Evolutionary conservation across 1,140 invertebrate species (phyloP), one percentile per base, ranked within the genome.

Genomic region (Hycleus cichorii): DNA sequence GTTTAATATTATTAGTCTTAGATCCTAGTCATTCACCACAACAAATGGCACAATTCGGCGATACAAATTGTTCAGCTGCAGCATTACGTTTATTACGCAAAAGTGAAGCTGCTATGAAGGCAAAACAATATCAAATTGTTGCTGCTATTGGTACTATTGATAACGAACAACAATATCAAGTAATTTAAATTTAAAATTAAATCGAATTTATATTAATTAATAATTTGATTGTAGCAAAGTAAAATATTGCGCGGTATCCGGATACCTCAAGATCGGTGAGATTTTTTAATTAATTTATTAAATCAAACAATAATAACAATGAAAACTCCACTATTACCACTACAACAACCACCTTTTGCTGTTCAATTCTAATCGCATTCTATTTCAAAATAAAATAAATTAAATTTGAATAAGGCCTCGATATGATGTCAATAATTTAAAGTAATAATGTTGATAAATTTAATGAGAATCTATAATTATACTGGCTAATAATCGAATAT

Each of bases 51-150:
- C 80, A 83, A 62, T 81, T 87, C 45, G 70, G 73, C 18, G 82
- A 79, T 63, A 81, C 76, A 51, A 77, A 70, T 57, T 76, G 74
- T 54, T 79, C 76, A 57, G 77, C 78, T n/a, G 69, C 76, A 44
- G 81, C 84, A 7, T 80, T 91, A 75, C 77, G 87, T 45, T 80
- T 89, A 39, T 77, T 93, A 38, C 80, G 90, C 45, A 84, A 89
- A 70, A 85, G 86, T 39, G 76, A 86, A 10, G 75, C 81, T 39
- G 83, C 87, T 0, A 84, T 93, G 80, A 86, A 90, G 65, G 88
- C 90, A 24, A 81, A 82, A 47, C 90, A 93, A 74, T 95, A 93
- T 76, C 91, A 95, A 76, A 82, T 93, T 58, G 88, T 93, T 4
- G 84, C 84, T 54, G 83, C 93, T 47, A 75, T 79, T 55, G 90